These are phyloP conservation scores for Rana temporaria DNA, from an alignment of 2,113 vertebrate species.

Conservation along the genomic window DNA sequence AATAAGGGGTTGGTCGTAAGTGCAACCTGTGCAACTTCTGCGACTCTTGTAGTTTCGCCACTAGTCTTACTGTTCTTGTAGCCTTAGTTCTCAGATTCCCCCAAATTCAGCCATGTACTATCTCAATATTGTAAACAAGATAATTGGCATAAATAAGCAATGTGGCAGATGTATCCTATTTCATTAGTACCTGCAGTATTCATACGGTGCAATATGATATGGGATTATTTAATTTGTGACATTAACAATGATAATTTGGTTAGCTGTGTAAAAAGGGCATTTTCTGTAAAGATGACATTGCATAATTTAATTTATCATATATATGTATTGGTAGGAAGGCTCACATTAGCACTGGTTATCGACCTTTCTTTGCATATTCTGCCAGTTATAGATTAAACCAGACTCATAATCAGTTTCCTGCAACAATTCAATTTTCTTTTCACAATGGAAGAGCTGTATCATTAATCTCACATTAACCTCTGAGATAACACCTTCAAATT, in stretches of 20 bases:
- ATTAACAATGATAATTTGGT: neutral
- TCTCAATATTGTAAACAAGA: no score
- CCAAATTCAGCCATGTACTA: no score
- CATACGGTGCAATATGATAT: neutral
- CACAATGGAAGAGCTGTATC: constrained; percentile 33
- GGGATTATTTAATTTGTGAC: constrained; percentile 2
- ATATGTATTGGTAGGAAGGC: neutral
- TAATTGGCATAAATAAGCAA: no score
- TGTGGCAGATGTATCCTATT: no score
- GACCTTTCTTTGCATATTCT: constrained; percentile 8
- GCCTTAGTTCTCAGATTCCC: no score
- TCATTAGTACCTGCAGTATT: neutral
- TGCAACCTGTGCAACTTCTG: no score
- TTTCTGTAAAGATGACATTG: neutral
- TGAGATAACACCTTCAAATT: constrained; percentile 17
- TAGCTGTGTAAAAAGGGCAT: neutral
- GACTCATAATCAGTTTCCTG: constrained; percentile 9
- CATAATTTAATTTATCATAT: neutral
- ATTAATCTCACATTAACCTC: constrained; percentile 36
- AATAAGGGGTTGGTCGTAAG: no score
- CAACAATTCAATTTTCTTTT: constrained; percentile 45
- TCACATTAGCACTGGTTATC: constrained; percentile 8
- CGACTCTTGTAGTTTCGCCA: no score
- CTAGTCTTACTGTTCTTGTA: no score
- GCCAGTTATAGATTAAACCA: neutral